Evolutionary conservation across 1,140 invertebrate species (phyloP).

Genomic region (Dendroctonus ponderosae): DNA sequence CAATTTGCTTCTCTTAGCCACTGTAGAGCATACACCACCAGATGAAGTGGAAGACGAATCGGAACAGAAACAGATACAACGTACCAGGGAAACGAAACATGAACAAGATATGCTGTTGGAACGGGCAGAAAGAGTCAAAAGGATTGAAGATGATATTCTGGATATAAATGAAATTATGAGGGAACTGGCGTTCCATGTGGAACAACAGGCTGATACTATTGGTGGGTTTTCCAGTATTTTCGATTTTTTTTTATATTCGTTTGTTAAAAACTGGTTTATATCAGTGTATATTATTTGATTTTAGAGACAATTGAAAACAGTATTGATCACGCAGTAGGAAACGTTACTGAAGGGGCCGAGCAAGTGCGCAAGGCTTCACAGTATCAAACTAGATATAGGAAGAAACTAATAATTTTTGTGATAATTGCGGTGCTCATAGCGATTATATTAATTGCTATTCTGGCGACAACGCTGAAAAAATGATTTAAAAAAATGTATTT

Average conservation of each 20-base stretch:
- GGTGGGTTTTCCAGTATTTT: constrained; percentile 62
- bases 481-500: constrained; percentile 21
- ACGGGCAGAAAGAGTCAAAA: constrained; percentile 68
- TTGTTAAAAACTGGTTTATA: neutral
- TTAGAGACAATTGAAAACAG: constrained; percentile 86
- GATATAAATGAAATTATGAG: constrained; percentile 93
- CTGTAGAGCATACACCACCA: constrained; percentile 51
- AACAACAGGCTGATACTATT: constrained; percentile 77
- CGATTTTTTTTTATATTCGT: neutral
- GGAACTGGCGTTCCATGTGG: constrained; percentile 76
- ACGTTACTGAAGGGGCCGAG: constrained; percentile 75
- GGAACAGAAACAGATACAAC: constrained; percentile 56
- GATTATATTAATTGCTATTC: constrained; percentile 64
- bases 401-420: constrained; percentile 68
- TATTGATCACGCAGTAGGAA: constrained; percentile 73
- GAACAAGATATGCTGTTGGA: constrained; percentile 74
- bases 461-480: constrained; percentile 57
- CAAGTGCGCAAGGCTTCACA: constrained; percentile 75
- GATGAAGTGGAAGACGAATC: constrained; percentile 52
- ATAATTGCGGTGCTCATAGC: constrained; percentile 62
- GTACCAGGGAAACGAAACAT: constrained; percentile 66
- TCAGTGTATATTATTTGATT: constrained; percentile 31
- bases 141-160: constrained; percentile 81
- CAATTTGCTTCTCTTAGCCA: constrained; percentile 59
- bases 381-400: constrained; percentile 71